Conservation (phyloP, 2,888 invertebrate genomes). For the Brachyptera risi region DNA sequence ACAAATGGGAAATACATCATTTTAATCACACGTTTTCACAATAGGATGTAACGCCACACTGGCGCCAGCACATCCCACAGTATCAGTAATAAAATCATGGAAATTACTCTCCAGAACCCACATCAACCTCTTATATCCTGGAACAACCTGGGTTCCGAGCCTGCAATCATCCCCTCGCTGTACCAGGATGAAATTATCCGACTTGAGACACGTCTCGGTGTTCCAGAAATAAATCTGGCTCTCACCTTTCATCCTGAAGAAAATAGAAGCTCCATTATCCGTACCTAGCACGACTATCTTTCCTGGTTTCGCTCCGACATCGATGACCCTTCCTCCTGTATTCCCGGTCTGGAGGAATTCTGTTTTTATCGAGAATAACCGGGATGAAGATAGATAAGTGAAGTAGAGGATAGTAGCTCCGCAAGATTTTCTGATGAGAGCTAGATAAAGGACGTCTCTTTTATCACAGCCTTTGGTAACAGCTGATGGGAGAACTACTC, state of each 20-base stretch:
- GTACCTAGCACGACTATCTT: slow-evolving; percentile 56
- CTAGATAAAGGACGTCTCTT: slow-evolving; percentile 62
- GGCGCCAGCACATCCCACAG: slow-evolving; percentile 58
- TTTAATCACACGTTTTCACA: slow-evolving; percentile 45
- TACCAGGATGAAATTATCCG: slow-evolving; percentile 54
- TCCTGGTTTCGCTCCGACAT: slow-evolving; percentile 55
- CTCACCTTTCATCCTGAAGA: slow-evolving; percentile 59
- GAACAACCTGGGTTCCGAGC: slow-evolving; percentile 57
- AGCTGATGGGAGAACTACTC: slow-evolving; percentile 55
- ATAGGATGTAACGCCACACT: slow-evolving; percentile 58
- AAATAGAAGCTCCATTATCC: slow-evolving; percentile 55
- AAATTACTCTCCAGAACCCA: slow-evolving; percentile 64
- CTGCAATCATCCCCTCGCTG: slow-evolving; percentile 56
- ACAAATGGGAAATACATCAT: too few relatives aligned
- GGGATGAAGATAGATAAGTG: slow-evolving; percentile 59
- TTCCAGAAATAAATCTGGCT: slow-evolving; percentile 63
- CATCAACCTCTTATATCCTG: slow-evolving; percentile 56
- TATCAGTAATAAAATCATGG: slow-evolving; percentile 58
- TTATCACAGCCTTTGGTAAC: slow-evolving; percentile 50
- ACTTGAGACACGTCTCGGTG: slow-evolving; percentile 52
- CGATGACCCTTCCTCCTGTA: slow-evolving; percentile 53
- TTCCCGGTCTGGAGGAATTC: slow-evolving; percentile 56
- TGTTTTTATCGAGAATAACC: slow-evolving; percentile 61
- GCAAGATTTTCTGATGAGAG: slow-evolving; percentile 55
- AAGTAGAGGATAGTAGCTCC: slow-evolving; percentile 57